Conservation (phyloP, 92 coral and sea anemone genomes). For the Porites rus region DNA sequence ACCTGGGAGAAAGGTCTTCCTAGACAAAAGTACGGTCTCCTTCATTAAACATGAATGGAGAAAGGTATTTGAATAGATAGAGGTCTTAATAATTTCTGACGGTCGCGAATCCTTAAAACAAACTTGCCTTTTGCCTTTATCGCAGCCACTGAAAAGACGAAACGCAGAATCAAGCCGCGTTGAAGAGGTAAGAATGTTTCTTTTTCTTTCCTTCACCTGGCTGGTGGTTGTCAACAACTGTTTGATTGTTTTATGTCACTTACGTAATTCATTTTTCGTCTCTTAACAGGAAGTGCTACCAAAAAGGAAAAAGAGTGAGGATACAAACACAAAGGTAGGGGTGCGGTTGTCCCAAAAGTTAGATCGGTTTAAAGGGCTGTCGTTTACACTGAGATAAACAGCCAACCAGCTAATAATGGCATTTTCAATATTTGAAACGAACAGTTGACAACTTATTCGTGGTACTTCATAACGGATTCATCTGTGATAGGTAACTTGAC, state of each 20-base stretch:
- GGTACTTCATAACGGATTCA: no score
- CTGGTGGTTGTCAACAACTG: background rate
- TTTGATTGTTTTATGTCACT: background rate
- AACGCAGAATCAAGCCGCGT: constrained; percentile 41
- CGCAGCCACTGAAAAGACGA: constrained; percentile 56
- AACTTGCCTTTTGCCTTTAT: background rate
- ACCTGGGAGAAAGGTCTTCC: no score
- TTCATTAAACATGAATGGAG: no score
- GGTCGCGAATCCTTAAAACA: background rate
- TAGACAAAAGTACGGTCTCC: no score
- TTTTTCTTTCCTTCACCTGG: background rate
- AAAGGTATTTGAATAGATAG: no score
- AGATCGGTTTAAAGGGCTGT: no score
- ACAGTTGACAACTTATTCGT: no score
- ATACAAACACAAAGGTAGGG: constrained; percentile 46
- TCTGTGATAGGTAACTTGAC: no score
- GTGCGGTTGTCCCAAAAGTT: no score
- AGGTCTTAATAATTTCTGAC: background rate
- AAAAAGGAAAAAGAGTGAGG: constrained; percentile 51
- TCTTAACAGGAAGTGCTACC: constrained; percentile 50
- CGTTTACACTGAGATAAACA: background rate
- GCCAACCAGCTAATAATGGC: background rate
- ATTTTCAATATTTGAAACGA: no score
- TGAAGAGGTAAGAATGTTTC: constrained; percentile 31
- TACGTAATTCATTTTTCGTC: background rate